phyloP scores from a whole-genome alignment of 2,113 vertebrate genomes.

The Pteropus alecto region DNA sequence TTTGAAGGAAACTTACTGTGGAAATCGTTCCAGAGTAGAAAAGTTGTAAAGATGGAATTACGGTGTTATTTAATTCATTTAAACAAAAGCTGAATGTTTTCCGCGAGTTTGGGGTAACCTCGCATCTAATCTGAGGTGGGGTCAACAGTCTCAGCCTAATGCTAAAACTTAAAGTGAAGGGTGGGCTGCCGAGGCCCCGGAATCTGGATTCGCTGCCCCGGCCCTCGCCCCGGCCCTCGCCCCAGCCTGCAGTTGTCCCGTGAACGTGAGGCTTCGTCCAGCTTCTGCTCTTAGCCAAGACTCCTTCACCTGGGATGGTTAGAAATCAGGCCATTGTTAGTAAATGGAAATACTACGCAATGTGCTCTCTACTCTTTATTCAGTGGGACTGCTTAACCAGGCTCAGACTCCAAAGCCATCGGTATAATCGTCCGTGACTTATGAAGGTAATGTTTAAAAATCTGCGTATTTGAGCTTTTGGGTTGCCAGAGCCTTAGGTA shows the following conservation, averaged over 20 bases:
- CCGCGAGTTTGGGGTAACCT: not conserved
- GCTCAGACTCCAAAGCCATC: not conserved
- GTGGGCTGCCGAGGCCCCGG: accelerated
- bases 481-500: not conserved
- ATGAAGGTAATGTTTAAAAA: not conserved
- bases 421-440: not conserved
- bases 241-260: not conserved
- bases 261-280: not conserved
- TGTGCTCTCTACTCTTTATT: not conserved
- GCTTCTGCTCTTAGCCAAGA: not conserved
- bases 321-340: not conserved
- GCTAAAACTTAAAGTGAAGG: not conserved
- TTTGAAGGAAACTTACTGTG: not conserved
- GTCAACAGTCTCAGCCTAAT: not conserved
- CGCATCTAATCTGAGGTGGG: not conserved
- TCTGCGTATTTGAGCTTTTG: not conserved
- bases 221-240: not conserved
- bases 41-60: not conserved
- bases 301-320: not conserved
- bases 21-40: not conserved
- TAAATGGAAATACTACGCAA: not conserved
- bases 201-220: too few relatives aligned
- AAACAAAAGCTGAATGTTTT: not conserved
- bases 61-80: not conserved
- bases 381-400: not conserved